Evolutionary conservation across 2,888 invertebrate species (phyloP).

Genomic region (Parapristionchus giblindavisi): DNA sequence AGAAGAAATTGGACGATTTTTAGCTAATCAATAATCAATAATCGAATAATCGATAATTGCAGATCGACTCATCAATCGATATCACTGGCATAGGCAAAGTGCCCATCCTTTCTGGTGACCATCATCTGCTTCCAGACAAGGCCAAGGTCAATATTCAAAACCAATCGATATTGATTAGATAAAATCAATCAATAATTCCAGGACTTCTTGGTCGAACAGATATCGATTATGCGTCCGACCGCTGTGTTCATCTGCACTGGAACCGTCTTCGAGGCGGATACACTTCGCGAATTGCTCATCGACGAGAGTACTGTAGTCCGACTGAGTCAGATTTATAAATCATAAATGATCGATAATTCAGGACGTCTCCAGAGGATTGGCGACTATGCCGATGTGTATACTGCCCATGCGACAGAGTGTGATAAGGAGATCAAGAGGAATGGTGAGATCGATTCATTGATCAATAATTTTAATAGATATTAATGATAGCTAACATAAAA

Average conservation of each 20-base stretch:
- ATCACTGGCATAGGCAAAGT: slow-evolving; percentile 17
- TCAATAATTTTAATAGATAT: too few species aligned
- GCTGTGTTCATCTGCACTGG: slow-evolving; percentile 25
- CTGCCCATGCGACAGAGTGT: background rate
- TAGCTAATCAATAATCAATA: too few species aligned
- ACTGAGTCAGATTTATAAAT: background rate
- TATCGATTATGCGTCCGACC: slow-evolving; percentile 22
- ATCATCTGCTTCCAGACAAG: slow-evolving; percentile 14
- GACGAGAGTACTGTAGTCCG: slow-evolving; percentile 34
- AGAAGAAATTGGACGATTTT: too few species aligned
- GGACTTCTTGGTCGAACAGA: slow-evolving; percentile 32
- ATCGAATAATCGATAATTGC: too few species aligned
- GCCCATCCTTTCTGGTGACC: slow-evolving; percentile 21
- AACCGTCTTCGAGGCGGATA: slow-evolving; percentile 29
- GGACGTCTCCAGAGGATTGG: slow-evolving; percentile 25
- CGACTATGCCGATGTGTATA: slow-evolving; percentile 7
- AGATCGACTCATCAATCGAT: slow-evolving; percentile 30
- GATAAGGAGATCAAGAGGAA: slow-evolving; percentile 27
- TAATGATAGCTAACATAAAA: too few species aligned
- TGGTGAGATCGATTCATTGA: too few species aligned
- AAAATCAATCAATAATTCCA: slow-evolving; percentile 19
- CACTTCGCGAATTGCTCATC: slow-evolving; percentile 10
- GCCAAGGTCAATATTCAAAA: slow-evolving; percentile 20
- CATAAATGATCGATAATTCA: background rate
- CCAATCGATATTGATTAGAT: too few species aligned